phyloP scores from a whole-genome alignment of 2,797 vertebrate genomes.

The Gymnodraco acuticeps region DNA sequence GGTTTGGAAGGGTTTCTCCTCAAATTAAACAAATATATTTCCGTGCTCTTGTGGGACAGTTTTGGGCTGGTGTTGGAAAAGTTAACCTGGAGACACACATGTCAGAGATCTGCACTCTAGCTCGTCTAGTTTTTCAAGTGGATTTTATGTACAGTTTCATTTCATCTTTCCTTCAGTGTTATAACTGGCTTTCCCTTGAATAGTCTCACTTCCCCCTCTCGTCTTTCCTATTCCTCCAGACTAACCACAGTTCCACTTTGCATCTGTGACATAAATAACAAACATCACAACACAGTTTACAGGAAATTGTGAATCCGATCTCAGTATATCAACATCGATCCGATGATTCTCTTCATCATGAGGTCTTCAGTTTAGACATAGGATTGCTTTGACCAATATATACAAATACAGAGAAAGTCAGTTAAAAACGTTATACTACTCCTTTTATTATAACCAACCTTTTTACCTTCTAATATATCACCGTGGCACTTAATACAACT shows the following conservation, averaged over 20 bases:
- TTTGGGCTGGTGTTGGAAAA: too few relatives aligned
- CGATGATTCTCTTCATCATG: background rate
- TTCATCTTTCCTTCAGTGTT: background rate
- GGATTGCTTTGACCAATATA: too few relatives aligned
- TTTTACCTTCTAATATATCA: too few relatives aligned
- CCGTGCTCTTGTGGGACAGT: too few relatives aligned
- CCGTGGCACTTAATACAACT: too few relatives aligned
- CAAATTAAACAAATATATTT: too few relatives aligned
- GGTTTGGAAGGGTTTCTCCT: too few relatives aligned
- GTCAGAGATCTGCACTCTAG: too few relatives aligned
- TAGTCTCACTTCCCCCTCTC: conserved; percentile 57
- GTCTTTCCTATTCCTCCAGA: background rate
- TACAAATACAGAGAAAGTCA: too few relatives aligned
- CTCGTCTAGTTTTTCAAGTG: background rate
- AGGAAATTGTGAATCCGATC: conserved; percentile 15
- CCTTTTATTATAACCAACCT: too few relatives aligned
- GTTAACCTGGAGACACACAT: too few relatives aligned
- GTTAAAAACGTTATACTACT: too few relatives aligned
- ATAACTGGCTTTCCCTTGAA: conserved; percentile 26
- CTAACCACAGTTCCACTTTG: conserved; percentile 41
- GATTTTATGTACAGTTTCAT: conserved; percentile 3
- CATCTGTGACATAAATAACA: background rate
- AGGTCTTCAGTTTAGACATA: background rate
- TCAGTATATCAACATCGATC: background rate
- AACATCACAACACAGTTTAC: background rate